Base-by-base conservation (phyloP, 2,113 vertebrate genomes). In the Nesospiza acunhae region DNA sequence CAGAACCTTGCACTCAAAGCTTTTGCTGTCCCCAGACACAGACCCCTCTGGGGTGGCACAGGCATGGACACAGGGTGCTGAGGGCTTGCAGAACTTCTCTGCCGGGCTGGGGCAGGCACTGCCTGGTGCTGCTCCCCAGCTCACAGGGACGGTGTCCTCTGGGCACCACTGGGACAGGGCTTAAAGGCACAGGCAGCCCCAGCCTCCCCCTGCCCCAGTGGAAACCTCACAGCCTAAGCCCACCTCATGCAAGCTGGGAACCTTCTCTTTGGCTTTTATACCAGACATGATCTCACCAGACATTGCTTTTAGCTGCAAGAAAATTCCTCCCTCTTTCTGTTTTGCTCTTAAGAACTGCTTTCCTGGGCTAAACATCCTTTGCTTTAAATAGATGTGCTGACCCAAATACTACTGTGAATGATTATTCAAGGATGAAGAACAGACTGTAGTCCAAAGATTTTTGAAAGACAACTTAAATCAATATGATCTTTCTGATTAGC, bases 311-410 rank as follows among this genome's bases (percentile, higher is more conserved):
- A 78, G 68, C 46, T 70, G 82, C 66, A 77, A 73, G 64, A 93
- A 86, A 67, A 81, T 63, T n/a, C 84, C 72, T 84, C 47, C 27
- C 15, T 64, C 55, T 72, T 55, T 17, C 35, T 47, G 35, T 63
- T 85, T 75, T 87, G 37, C 13, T 90, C 37, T 69, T 66, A 28
- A 56, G 33, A 30, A 33, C 18, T 66, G 55, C 39, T 69, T 67
- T 92, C 63, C 50, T 7, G 4, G 33, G 23, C 58, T 76, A 87
- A 93, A 35, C 14, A 62, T 67, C 26, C n/a, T 73, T 55, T 49
- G 53, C 49, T 93, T 96, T 94, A 93, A 93, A 92, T 80, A 96
- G 85, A 62, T 26, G 11, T 67, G 27, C 26, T 92, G 94, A 95
- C 79, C 75, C 82, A 93, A 73, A 85, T 93, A 68, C 66, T 68